Evolutionary conservation across 2,113 vertebrate species (phyloP), one percentile per base, ranked within the genome.

Genomic region (Dolichotis patagonum): DNA sequence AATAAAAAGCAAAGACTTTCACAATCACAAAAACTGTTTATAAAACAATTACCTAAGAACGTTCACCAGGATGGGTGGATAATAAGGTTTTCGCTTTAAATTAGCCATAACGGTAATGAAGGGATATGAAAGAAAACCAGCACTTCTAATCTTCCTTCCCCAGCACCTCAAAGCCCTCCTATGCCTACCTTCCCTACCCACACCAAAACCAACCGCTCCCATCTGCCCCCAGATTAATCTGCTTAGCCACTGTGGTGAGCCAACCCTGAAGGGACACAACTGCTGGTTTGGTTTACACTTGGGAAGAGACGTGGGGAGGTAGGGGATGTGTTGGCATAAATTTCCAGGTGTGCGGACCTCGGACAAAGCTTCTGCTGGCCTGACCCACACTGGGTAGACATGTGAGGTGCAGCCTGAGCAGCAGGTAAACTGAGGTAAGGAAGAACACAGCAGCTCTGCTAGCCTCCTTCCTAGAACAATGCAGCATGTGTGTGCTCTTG

Each of bases 21-120:
- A 95, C 85, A 97, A 88, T 94, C 96, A 97, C 32, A 92, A 98
- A 98, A 97, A 69, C 52, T 97, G 97, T 98, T 98, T 96, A 97
- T 94, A 96, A 98, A 98, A 98, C 88, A 98, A 97, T 96, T 95
- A 97, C 96, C 97, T 97, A 85, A 35, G 94, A 96, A 97, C 95
- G 85, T 84, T 75, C 80, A 94, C 90, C 90, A 69, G 43, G 43
- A 49, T 93, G 77, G 92, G 92, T 81, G 69, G 86, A 41, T 67
- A 75, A 84, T 58, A 96, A 97, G 92, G n/a, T 77, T 91, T 96
- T 96, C 88, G 87, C 86, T 95, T 97, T 73, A 88, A 78, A 81
- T 95, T 52, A 88, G 65, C 83, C 54, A 82, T 28, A 35, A 43
- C 10, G 46, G 80, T 85, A 91, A 54, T 69, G 24, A 81, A 5